phyloP scores from a whole-genome alignment of 2,888 invertebrate genomes.

The Neoitamus cyanurus region DNA sequence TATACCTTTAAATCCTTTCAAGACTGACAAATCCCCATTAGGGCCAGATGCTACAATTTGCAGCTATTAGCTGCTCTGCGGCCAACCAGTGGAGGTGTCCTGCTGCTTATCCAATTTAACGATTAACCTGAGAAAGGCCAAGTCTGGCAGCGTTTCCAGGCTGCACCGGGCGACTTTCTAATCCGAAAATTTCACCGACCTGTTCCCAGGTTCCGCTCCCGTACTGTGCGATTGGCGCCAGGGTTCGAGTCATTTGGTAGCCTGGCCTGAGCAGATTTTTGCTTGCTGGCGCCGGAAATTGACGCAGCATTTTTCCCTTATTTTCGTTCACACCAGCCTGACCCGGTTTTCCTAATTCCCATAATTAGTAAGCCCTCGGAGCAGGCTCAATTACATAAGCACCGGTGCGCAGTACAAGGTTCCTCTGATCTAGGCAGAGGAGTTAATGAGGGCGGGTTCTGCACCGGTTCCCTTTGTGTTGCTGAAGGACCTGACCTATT shows the following conservation, averaged over 20 bases:
- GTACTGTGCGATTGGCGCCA: slow-evolving; percentile 26
- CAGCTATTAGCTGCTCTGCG: background rate
- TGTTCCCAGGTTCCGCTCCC: background rate
- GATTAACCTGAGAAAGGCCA: background rate
- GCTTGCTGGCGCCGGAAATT: slow-evolving; percentile 52
- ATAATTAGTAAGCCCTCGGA: slow-evolving; percentile 47
- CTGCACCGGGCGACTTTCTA: slow-evolving; percentile 19
- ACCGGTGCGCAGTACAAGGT: background rate
- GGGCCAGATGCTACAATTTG: background rate
- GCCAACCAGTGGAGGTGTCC: background rate
- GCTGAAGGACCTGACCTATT: background rate
- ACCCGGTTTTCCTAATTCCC: slow-evolving; percentile 46
- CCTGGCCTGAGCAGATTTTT: background rate
- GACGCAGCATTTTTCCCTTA: slow-evolving; percentile 51
- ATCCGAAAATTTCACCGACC: slow-evolving; percentile 23
- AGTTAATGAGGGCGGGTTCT: slow-evolving; percentile 4
- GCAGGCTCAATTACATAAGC: slow-evolving; percentile 47
- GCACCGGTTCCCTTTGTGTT: background rate
- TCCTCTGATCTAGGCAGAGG: background rate
- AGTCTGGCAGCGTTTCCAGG: background rate
- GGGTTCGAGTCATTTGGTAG: background rate
- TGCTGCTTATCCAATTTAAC: slow-evolving; percentile 21
- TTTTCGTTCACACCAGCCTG: slow-evolving; percentile 26
- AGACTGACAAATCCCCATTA: background rate
- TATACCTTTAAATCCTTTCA: background rate